Evolutionary conservation across 2,888 invertebrate genomes (phyloP).

Genomic region (Myathropa florea): DNA sequence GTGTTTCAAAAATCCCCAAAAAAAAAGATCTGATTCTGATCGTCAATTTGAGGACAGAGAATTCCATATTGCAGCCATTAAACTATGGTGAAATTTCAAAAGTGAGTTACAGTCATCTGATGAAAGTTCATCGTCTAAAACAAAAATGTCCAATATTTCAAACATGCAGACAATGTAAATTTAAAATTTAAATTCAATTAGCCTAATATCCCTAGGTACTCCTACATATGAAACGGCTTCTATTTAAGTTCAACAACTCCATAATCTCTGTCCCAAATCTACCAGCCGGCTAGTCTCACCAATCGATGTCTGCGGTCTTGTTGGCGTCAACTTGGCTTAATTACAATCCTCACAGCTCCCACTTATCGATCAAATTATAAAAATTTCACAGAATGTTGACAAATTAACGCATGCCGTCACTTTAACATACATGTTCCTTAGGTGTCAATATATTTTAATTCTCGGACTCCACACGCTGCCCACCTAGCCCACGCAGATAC

Average conservation of each 20-base stretch:
- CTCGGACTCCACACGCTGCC: slow-evolving; percentile 21
- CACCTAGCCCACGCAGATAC: neutral
- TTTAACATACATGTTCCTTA: slow-evolving; percentile 21
- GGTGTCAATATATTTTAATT: slow-evolving; percentile 33
- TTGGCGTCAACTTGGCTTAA: neutral
- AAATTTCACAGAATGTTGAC: slow-evolving; percentile 2
- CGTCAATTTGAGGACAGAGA: too few relatives aligned
- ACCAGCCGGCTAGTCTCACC: neutral
- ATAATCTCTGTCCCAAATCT: neutral
- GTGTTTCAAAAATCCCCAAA: too few relatives aligned
- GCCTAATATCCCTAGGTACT: too few relatives aligned
- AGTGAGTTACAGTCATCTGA: too few relatives aligned
- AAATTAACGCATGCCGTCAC: slow-evolving; percentile 31
- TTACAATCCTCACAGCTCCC: neutral
- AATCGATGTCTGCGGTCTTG: neutral
- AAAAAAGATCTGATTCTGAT: too few relatives aligned
- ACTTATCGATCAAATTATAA: slow-evolving; percentile 7
- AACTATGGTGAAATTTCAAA: too few relatives aligned
- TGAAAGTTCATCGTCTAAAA: too few relatives aligned
- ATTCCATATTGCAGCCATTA: too few relatives aligned
- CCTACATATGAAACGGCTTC: neutral
- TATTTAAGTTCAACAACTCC: neutral
- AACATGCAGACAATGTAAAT: too few relatives aligned
- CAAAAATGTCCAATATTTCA: too few relatives aligned
- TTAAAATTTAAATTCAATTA: too few relatives aligned